Evolutionary conservation across 23 tunicate species (phyloP).

Genomic region (Halocynthia aurantium): DNA sequence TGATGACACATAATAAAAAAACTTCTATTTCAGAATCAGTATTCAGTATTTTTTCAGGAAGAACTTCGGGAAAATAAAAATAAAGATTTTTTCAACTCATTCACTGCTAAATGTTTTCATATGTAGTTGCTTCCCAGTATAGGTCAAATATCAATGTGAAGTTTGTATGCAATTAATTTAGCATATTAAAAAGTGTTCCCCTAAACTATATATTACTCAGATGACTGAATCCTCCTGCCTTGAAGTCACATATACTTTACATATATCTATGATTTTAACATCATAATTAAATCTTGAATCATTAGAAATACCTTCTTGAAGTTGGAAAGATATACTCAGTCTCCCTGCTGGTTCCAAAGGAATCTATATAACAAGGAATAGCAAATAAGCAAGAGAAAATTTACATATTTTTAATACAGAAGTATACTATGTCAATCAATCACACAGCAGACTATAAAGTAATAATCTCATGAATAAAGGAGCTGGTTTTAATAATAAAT

Average conservation of each 20-base stretch:
- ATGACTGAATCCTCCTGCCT: not conserved
- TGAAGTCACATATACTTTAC: not conserved
- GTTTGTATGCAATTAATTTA: not conserved
- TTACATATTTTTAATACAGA: not conserved
- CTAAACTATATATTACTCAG: not conserved
- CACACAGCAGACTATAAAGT: too few relatives aligned
- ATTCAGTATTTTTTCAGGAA: too few relatives aligned
- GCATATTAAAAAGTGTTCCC: not conserved
- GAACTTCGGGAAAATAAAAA: too few relatives aligned
- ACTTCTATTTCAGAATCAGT: too few relatives aligned
- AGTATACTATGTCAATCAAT: not conserved
- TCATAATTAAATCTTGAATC: not conserved
- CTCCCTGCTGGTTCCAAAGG: constrained; percentile 80
- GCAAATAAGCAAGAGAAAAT: not conserved
- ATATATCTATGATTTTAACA: not conserved
- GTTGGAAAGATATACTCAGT: constrained; percentile 53
- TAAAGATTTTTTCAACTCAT: too few relatives aligned
- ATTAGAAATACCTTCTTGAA: constrained; percentile 47
- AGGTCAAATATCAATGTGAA: too few relatives aligned
- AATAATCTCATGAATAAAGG: too few relatives aligned
- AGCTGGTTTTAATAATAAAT: too few relatives aligned
- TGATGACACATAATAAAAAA: too few relatives aligned
- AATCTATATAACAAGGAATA: constrained; percentile 6
- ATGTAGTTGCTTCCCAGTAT: too few relatives aligned
- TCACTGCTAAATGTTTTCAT: too few relatives aligned